Evolutionary conservation across 2,113 vertebrate genomes (phyloP), one percentile per base, ranked within the genome.

Genomic region (Notarius lentiginosus): DNA sequence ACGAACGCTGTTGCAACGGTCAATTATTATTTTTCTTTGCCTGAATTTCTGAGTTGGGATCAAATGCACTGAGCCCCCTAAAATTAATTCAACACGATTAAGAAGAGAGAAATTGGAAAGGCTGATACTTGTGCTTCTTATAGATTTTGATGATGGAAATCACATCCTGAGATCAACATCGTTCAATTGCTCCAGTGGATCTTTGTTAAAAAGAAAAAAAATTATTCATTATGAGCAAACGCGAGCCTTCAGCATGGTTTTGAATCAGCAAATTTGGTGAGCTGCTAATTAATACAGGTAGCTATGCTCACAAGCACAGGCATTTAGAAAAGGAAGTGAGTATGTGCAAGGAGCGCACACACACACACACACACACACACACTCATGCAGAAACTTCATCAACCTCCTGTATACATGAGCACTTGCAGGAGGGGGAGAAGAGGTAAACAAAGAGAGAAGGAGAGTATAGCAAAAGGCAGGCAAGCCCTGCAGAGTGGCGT

Each of bases 381-480:
- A n/a, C 68, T 81, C n/a, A 84, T 61, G 63, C 85, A 79, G 82
- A 88, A 90, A 90, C 85, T 90, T 89, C 75, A 90, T 90, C 87
- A 89, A 80, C 86, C 86, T 88, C 87, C 83, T 87, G 73, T 87
- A 85, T 85, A 89, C 81, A 86, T 70, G 86, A 76, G 75, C 41
- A 80, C 80, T 65, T 17, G 41, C 22, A 41, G 9, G 66, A 79
- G 79, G 30, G 24, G 66, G 11, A 53, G 41, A 68, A 68, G 18
- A 70, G 56, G 72, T 51, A 66, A 75, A 73, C 86, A 89, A 56
- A 81, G 60, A 55, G 58, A 65, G 34, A 49, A 68, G 41, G 49
- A 55, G 87, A 76, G 83, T 0, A 65, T 17, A 76, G 58, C 3
- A 30, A 79, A 82, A 86, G 24, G 73, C 53, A 88, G 84, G 84